Percentiles rank a stretch among this genome's conserved stretches.
Conservation (phyloP, 2,113 vertebrate genomes). For the Lophochroa leadbeateri region DNA sequence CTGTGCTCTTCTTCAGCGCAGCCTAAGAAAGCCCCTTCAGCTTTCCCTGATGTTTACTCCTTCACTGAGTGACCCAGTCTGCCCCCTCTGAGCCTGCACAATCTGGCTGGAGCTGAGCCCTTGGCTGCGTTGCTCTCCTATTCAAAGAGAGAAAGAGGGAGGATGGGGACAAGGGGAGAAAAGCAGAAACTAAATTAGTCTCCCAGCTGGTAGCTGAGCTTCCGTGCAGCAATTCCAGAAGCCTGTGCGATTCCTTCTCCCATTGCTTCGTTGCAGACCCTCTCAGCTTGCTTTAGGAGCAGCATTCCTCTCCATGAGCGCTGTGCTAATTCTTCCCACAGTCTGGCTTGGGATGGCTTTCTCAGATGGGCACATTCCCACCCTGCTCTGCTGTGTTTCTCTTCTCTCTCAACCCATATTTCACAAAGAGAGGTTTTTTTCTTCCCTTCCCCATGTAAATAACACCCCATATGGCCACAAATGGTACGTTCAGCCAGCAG, state of each 20-base stretch:
- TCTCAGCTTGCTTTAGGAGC: not conserved
- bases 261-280: not conserved
- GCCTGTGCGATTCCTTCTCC: not conserved
- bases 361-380: not conserved
- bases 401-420: not conserved
- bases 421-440: not conserved
- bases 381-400: not conserved
- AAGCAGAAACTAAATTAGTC: slow-evolving; percentile 7
- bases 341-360: not conserved
- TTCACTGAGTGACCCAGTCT: not conserved
- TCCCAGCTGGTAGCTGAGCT: slow-evolving; percentile 37
- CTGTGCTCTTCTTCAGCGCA: not conserved
- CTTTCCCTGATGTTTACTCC: not conserved
- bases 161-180: not conserved
- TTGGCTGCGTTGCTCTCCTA: not conserved
- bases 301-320: fast-evolving
- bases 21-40: not conserved
- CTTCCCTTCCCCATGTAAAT: not conserved
- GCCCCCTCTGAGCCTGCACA: not conserved
- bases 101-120: slow-evolving; percentile 25
- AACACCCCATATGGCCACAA: not conserved
- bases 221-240: not conserved
- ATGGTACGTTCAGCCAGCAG: not conserved
- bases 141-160: not conserved
- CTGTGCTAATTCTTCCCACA: not conserved